phyloP scores from a whole-genome alignment of 2,797 vertebrate species.

The Enteromius thamalakanensis region DNA sequence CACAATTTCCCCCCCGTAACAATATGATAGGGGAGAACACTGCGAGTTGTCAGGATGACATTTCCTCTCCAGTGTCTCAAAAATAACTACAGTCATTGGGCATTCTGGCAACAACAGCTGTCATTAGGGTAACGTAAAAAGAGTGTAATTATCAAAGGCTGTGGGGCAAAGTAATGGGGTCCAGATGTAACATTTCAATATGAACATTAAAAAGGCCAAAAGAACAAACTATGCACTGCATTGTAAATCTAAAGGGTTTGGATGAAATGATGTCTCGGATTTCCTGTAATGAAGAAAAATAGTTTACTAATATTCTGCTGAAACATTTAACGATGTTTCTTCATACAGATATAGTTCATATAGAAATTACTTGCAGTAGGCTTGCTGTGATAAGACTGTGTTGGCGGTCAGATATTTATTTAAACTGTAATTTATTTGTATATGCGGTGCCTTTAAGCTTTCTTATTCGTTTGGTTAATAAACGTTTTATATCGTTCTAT shows the following conservation, averaged over 20 bases:
- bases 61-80: conserved; percentile 31
- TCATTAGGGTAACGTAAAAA: conserved; percentile 50
- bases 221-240: conserved; percentile 24
- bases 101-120: conserved; percentile 27
- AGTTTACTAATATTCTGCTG: background rate
- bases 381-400: too few species aligned
- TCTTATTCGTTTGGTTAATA: too few species aligned
- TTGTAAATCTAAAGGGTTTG: background rate
- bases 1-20: conserved; percentile 7
- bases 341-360: too few species aligned
- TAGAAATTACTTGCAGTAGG: background rate
- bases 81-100: conserved; percentile 47
- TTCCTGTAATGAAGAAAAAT: background rate
- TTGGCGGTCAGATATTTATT: too few species aligned
- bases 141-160: conserved; percentile 40
- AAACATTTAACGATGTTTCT: background rate
- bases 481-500: too few species aligned
- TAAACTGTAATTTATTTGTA: too few species aligned
- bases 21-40: conserved; percentile 16
- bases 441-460: too few species aligned
- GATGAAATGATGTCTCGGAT: background rate
- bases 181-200: conserved; percentile 48
- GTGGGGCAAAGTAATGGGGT: conserved; percentile 40
- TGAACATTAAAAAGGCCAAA: conserved; percentile 27
- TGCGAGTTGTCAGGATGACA: conserved; percentile 26